Conservation (phyloP, 30 jellyfish, hydroid and myxozoan genomes). For the Morbakka virulenta region DNA sequence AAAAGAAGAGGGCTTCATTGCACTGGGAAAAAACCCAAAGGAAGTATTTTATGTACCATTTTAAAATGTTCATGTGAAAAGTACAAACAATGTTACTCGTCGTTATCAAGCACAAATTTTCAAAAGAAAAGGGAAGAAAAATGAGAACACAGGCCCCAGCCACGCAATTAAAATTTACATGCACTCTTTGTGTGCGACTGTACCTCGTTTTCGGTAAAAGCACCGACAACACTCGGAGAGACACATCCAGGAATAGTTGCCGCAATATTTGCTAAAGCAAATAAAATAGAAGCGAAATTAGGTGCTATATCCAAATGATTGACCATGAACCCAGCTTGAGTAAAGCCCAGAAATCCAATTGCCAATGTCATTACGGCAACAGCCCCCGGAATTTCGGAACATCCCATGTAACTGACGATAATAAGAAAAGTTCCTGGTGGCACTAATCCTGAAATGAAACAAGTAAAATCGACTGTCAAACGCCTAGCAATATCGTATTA, state of each 20-base stretch:
- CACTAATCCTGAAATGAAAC: conserved; percentile 10
- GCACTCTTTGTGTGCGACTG: too few species aligned
- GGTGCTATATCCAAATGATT: conserved; percentile 70
- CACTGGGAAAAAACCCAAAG: too few species aligned
- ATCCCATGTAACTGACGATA: conserved; percentile 44
- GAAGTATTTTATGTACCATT: too few species aligned
- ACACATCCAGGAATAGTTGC: conserved; percentile 65
- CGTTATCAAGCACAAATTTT: too few species aligned
- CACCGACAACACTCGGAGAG: conserved; percentile 62
- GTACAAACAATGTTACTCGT: too few species aligned
- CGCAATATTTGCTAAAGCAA: conserved; percentile 50
- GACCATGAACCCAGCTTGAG: conserved; percentile 23
- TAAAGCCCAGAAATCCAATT: conserved; percentile 36
- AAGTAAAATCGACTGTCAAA: too few species aligned
- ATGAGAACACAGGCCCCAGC: too few species aligned
- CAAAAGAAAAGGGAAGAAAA: too few species aligned
- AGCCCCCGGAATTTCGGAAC: conserved; percentile 32
- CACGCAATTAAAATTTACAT: too few species aligned
- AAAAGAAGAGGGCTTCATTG: too few species aligned
- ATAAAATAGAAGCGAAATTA: conserved; percentile 51
- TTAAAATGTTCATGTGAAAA: too few species aligned
- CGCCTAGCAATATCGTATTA: too few species aligned
- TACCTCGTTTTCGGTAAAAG: conserved; percentile 62
- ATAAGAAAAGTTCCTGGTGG: conserved; percentile 29
- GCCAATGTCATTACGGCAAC: conserved; percentile 36